Evolutionary conservation across 2,797 vertebrate genomes (phyloP).

Genomic region (Fratercula arctica): DNA sequence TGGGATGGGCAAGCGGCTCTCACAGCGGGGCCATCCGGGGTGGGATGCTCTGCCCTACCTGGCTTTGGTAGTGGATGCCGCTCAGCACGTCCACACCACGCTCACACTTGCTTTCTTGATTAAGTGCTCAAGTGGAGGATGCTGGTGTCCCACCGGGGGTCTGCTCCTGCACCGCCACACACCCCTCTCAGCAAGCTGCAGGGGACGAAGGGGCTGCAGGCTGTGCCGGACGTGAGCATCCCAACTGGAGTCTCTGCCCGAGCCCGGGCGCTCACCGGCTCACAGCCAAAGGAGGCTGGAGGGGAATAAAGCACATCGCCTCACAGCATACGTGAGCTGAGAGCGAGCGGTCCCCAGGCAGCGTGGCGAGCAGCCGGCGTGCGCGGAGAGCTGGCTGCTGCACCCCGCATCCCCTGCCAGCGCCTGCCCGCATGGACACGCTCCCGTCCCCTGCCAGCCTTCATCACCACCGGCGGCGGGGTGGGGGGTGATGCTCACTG

Average conservation of each 20-base stretch:
- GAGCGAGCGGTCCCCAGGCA: slow-evolving; percentile 17
- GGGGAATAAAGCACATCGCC: neutral
- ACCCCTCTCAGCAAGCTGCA: neutral
- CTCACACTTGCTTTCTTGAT: neutral
- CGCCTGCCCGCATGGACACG: neutral
- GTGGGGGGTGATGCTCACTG: neutral
- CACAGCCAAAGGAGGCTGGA: neutral
- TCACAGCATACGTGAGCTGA: neutral
- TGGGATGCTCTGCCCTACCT: fast-evolving
- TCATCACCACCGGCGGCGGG: neutral
- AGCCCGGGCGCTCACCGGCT: neutral
- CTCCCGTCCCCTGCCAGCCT: neutral
- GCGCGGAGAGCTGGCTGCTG: neutral
- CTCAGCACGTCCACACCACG: fast-evolving
- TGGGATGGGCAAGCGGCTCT: neutral
- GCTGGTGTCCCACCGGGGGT: fast-evolving
- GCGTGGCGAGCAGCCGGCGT: neutral
- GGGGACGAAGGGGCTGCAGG: fast-evolving
- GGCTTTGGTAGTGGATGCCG: fast-evolving
- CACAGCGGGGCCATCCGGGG: fast-evolving
- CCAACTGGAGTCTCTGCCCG: neutral
- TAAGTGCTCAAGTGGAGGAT: neutral
- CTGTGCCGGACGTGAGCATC: neutral
- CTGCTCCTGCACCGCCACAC: neutral
- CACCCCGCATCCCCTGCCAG: neutral